These are phyloP conservation scores for Fukomys damarensis DNA, from an alignment of 2,113 vertebrate genomes.

Conservation along the genomic window DNA sequence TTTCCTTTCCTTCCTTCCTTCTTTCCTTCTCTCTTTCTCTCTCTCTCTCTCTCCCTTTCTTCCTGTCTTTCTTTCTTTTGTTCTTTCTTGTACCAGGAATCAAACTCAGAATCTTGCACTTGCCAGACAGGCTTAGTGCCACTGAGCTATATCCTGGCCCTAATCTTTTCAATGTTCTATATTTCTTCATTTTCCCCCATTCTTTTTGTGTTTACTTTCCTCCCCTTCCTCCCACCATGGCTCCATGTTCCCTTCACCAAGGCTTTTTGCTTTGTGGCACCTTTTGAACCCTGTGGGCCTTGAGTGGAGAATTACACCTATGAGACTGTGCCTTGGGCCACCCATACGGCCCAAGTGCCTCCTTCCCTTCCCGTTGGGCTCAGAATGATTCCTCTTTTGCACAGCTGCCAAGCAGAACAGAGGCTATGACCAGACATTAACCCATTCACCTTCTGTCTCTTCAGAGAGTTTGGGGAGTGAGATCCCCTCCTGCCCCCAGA, in stretches of 20 bases:
- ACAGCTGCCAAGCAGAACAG: not conserved
- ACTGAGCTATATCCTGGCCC: too few species aligned
- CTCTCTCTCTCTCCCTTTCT: too few species aligned
- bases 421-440: not conserved
- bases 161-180: not conserved
- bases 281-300: rapidly evolving
- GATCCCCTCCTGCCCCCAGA: not conserved
- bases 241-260: too few species aligned
- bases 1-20: not conserved
- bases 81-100: too few species aligned
- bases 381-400: not conserved
- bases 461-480: constrained; percentile 65
- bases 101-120: too few species aligned
- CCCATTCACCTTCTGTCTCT: constrained; percentile 61
- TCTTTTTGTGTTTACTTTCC: not conserved
- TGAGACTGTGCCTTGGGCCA: not conserved
- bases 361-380: not conserved
- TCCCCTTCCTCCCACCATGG: not conserved
- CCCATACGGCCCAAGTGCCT: rapidly evolving
- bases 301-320: not conserved
- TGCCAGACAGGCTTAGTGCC: too few species aligned
- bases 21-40: too few species aligned
- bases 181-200: not conserved
- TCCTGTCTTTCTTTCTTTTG: too few species aligned
- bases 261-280: not conserved